phyloP scores from a whole-genome alignment of 1,140 invertebrate species.

The Cardiocondyla obscurior region DNA sequence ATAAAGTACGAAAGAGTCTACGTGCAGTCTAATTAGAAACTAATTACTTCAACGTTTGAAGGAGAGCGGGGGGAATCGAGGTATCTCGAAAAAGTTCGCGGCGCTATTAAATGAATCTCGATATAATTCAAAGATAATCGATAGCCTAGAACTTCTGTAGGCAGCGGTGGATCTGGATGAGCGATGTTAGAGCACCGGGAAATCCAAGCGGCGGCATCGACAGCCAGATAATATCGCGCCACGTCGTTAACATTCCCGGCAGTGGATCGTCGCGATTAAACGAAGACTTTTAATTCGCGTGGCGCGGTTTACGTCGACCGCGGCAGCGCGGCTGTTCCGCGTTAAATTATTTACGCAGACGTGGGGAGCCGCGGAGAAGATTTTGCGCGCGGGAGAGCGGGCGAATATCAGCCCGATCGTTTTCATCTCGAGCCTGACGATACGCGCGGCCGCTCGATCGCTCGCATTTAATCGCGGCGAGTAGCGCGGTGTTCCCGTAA shows the following conservation, averaged over 20 bases:
- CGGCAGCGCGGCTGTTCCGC: neutral
- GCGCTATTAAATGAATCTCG: neutral
- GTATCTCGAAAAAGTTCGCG: too few relatives aligned
- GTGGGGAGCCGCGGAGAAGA: neutral
- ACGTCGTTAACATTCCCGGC: constrained; percentile 23
- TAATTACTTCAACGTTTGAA: neutral
- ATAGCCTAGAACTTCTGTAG: neutral
- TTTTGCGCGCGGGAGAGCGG: neutral
- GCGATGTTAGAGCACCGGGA: neutral
- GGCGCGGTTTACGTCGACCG: neutral
- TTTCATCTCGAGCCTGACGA: neutral
- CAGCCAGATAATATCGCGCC: neutral
- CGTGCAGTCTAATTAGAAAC: neutral
- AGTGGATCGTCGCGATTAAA: constrained; percentile 10
- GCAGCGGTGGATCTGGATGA: neutral
- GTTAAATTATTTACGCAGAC: constrained; percentile 8
- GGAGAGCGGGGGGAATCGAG: too few relatives aligned
- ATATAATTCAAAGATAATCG: neutral
- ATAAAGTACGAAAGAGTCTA: neutral
- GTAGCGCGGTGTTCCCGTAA: constrained; percentile 20
- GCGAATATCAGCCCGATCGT: neutral
- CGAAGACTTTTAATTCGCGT: constrained; percentile 6
- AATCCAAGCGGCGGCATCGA: neutral
- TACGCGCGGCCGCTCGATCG: constrained; percentile 48
- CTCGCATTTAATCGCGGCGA: constrained; percentile 52